phyloP scores from a whole-genome alignment of 2,113 vertebrate species.

The Maylandia zebra region DNA sequence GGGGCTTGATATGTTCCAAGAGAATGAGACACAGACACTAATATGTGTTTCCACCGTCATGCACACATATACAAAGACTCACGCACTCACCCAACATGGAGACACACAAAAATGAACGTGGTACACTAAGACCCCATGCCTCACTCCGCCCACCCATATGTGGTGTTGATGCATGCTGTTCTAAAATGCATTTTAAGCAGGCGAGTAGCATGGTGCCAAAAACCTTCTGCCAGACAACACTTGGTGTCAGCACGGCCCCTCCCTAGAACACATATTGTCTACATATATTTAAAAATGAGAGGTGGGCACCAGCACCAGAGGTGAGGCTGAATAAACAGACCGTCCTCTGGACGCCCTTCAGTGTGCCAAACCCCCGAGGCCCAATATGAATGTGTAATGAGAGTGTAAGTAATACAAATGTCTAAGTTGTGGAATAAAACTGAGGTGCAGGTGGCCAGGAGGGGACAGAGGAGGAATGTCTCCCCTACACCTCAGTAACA shows the following conservation, averaged over 20 bases:
- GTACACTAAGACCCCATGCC: not conserved
- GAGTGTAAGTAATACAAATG: not conserved
- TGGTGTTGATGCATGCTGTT: not conserved
- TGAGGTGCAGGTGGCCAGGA: not conserved
- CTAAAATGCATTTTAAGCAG: not conserved
- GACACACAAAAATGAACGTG: not conserved
- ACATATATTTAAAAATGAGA: not conserved
- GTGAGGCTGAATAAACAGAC: not conserved
- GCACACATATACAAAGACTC: not conserved
- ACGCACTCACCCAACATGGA: not conserved
- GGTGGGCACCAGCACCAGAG: not conserved
- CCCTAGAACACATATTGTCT: not conserved
- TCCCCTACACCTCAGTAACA: not conserved
- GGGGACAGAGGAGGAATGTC: not conserved
- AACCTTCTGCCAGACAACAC: not conserved
- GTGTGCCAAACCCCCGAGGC: not conserved
- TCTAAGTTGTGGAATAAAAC: not conserved
- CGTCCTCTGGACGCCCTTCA: not conserved
- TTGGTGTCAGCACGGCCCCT: not conserved
- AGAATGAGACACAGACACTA: not conserved
- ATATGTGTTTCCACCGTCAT: not conserved
- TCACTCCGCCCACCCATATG: not conserved
- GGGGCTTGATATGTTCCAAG: not conserved
- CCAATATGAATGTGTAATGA: not conserved
- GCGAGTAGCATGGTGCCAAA: not conserved